phyloP scores from a whole-genome alignment of 1,140 invertebrate genomes.

The Rhopalosiphum maidis region DNA sequence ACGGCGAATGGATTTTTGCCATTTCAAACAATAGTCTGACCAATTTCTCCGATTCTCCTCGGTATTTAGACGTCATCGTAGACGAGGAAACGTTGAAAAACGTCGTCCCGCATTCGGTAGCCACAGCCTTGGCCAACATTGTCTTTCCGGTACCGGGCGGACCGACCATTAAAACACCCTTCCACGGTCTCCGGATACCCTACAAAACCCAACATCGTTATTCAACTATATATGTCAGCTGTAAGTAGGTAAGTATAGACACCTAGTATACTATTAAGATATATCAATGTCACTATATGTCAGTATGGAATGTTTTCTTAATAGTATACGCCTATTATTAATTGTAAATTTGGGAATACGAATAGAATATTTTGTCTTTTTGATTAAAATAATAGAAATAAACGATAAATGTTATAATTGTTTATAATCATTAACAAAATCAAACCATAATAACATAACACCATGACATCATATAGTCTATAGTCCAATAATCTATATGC shows the following conservation, averaged over 20 bases:
- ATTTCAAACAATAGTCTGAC: constrained; percentile 76
- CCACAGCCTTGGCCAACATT: constrained; percentile 97
- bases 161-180: constrained; percentile 85
- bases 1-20: constrained; percentile 75
- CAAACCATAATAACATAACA: background rate
- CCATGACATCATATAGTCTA: background rate
- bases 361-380: background rate
- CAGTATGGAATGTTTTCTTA: background rate
- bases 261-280: background rate
- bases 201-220: constrained; percentile 60
- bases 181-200: constrained; percentile 87
- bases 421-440: background rate
- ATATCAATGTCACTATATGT: background rate
- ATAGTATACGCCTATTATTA: background rate
- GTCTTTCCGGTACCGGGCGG: constrained; percentile 96
- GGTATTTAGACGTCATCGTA: constrained; percentile 76
- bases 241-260: background rate
- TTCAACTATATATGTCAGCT: background rate
- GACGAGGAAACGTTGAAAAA: constrained; percentile 78
- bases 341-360: background rate
- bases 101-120: constrained; percentile 81
- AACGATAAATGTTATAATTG: background rate
- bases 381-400: background rate
- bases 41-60: constrained; percentile 79
- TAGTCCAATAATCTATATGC: background rate